Evolutionary conservation across 2,797 vertebrate species (phyloP).

Genomic region (Pseudochirops corinnae): DNA sequence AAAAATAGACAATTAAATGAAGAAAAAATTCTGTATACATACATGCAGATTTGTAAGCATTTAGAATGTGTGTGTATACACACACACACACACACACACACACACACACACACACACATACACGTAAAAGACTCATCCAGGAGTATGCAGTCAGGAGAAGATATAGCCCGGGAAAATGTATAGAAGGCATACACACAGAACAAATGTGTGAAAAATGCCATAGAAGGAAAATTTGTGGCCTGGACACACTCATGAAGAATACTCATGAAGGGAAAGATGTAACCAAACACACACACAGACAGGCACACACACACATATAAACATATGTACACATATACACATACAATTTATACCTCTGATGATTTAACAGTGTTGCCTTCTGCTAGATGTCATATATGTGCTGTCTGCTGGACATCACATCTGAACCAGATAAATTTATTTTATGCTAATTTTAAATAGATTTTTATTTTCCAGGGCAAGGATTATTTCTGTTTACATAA

Average conservation of each 20-base stretch:
- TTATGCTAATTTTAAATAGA: background rate
- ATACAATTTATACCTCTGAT: background rate
- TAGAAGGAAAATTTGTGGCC: background rate
- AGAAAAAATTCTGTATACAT: background rate
- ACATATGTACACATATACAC: background rate
- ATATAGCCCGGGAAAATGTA: background rate
- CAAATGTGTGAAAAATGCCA: background rate
- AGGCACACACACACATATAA: rapidly evolving
- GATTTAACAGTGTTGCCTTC: background rate
- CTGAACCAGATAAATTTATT: background rate
- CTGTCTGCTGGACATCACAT: background rate
- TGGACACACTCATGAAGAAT: background rate
- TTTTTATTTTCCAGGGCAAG: background rate
- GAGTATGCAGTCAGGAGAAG: background rate
- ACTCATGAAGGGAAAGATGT: background rate
- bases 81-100: too few species aligned
- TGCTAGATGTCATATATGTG: background rate
- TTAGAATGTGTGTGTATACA: background rate
- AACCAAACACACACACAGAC: background rate
- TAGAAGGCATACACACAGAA: background rate
- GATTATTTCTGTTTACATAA: background rate
- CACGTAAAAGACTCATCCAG: background rate
- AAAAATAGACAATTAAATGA: background rate
- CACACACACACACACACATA: background rate
- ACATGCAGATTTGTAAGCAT: background rate